Percentiles rank a stretch among this genome's conserved stretches.
These are phyloP conservation scores for Phalacrocorax pelagicus DNA, from an alignment of 2,113 vertebrate species.

Conservation along the genomic window DNA sequence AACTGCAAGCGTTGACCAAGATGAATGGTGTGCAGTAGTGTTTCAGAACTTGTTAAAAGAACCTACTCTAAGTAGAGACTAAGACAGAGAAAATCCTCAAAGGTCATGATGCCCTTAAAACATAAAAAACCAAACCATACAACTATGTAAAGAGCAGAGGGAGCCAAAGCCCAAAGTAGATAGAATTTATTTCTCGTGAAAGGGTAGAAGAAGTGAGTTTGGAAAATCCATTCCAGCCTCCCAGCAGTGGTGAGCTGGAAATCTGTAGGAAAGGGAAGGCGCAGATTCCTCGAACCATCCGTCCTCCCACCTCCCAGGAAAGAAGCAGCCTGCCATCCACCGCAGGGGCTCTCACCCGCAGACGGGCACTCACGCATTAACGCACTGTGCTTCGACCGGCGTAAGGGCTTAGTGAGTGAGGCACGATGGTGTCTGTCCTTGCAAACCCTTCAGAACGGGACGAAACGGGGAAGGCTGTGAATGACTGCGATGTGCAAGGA, in stretches of 20 bases:
- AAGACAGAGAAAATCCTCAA: neutral
- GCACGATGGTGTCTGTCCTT: accelerated
- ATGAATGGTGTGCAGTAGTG: neutral
- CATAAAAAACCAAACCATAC: neutral
- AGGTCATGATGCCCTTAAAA: neutral
- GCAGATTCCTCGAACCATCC: accelerated
- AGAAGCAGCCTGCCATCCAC: neutral
- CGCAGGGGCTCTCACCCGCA: accelerated
- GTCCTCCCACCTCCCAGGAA: neutral
- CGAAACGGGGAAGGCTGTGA: neutral
- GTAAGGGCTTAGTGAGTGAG: accelerated
- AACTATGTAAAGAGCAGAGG: neutral
- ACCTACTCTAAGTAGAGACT: neutral
- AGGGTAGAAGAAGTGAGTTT: neutral
- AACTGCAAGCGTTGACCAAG: neutral
- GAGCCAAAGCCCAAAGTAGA: neutral
- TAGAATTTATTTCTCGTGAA: neutral
- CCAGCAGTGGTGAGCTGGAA: neutral
- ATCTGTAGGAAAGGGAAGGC: neutral
- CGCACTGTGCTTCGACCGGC: accelerated
- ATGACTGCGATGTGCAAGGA: accelerated
- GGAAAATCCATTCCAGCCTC: neutral
- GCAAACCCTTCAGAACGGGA: neutral
- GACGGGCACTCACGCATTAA: accelerated
- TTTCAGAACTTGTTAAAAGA: neutral